These are phyloP conservation scores for Theristus sp. DNA, from an alignment of 2,888 invertebrate genomes.

Conservation along the genomic window DNA sequence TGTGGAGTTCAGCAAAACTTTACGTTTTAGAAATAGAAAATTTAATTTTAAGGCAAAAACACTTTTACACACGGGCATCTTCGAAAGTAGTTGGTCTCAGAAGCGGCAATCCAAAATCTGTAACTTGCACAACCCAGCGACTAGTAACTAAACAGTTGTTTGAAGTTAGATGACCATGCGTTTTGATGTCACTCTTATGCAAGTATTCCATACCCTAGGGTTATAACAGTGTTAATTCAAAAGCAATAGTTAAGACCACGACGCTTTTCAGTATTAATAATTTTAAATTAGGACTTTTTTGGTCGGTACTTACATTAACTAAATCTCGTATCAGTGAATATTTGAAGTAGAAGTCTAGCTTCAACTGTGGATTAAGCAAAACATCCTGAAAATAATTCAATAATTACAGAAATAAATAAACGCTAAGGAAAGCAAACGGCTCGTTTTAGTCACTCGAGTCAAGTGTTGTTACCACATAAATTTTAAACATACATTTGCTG, in stretches of 20 bases:
- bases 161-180: conserved; percentile 9
- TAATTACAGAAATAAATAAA: too few relatives aligned
- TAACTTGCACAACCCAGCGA: conserved; percentile 8
- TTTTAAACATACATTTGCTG: too few relatives aligned
- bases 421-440: too few relatives aligned
- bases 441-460: too few relatives aligned
- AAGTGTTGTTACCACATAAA: too few relatives aligned
- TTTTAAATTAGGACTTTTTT: background rate
- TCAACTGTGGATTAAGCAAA: conserved; percentile 1
- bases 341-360: conserved; percentile 7
- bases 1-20: conserved; percentile 5
- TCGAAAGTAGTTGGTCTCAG: background rate
- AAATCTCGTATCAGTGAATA: conserved; percentile 7
- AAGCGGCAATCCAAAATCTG: conserved; percentile 5
- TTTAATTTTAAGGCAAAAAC: background rate
- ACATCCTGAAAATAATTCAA: background rate
- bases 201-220: conserved; percentile 6
- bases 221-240: background rate
- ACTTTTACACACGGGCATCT: background rate
- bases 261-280: too few relatives aligned
- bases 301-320: background rate
- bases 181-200: background rate
- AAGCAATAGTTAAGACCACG: background rate
- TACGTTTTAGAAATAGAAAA: background rate
- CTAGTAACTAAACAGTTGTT: conserved; percentile 9